Evolutionary conservation across 2,797 vertebrate species (phyloP).

Genomic region (Vultur gryphus): DNA sequence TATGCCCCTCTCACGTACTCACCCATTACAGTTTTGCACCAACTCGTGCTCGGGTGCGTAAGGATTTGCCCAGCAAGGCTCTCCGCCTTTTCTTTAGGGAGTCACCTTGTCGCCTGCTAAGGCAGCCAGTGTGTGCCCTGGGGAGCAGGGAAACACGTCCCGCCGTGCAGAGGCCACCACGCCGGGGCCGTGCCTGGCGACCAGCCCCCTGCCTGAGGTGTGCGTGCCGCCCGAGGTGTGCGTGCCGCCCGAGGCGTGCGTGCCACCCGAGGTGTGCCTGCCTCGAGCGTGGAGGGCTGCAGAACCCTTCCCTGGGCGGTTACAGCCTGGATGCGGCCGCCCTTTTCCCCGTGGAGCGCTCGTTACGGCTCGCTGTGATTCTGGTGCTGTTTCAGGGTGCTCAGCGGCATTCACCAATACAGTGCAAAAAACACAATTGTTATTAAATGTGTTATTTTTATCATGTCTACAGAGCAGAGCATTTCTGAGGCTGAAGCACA

Average conservation of each 20-base stretch:
- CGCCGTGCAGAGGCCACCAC: neutral
- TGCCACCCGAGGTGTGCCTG: neutral
- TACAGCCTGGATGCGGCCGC: rapidly evolving
- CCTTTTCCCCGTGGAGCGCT: neutral
- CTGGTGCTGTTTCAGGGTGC: neutral
- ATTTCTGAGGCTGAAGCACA: neutral
- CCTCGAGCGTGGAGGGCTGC: neutral
- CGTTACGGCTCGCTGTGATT: rapidly evolving
- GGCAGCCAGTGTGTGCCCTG: neutral
- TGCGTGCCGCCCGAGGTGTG: neutral
- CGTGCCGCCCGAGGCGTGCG: neutral
- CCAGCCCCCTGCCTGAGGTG: neutral
- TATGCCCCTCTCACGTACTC: no score
- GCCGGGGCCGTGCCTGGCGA: neutral
- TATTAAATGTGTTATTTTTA: neutral
- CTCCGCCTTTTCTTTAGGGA: neutral
- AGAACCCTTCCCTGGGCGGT: neutral
- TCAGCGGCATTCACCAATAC: neutral
- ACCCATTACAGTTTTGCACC: neutral
- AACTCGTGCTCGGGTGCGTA: rapidly evolving
- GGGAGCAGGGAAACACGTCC: rapidly evolving
- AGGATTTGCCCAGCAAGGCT: neutral
- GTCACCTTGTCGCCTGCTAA: neutral
- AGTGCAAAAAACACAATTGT: neutral
- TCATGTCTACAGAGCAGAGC: no score